Base-by-base conservation (phyloP, 1,140 invertebrate species). In the Penaeus chinensis region DNA sequence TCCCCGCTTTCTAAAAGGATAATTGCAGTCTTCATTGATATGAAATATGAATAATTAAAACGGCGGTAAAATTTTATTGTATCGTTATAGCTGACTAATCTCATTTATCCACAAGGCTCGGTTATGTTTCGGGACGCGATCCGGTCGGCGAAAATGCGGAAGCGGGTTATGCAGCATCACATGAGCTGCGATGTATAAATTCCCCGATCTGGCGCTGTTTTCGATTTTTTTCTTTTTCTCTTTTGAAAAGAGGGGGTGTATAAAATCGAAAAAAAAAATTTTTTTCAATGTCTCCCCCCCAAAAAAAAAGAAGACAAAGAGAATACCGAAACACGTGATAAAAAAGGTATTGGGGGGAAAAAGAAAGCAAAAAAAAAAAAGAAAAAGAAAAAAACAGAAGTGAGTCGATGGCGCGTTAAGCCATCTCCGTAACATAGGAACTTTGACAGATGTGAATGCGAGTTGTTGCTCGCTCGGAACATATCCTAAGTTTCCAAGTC, bases 11-110 rank as follows among this genome's bases (percentile, higher is more conserved):
- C 84, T 78, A 86, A 86, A 85, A 86, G 84, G 77, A 86, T 86
- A 86, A 86, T 86, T 86, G 84, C 84, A 81, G 77, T 86, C 84
- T 86, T 78, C 84, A 86, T 86, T 80, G 81, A 80, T 86, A 86
- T 86, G 84, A 86, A 79, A 86, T 86, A 86, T 66, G 84, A 86
- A 86, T 86, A 86, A 86, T 86, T 86, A 86, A 86, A 86, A 86
- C 69, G 47, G 78, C 47, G 77, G 66, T 86, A 79, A 86, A 86
- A 86, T 86, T 86, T 86, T 69, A 86, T 79, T 86, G 77, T 54
- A 86, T 32, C 47, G 84, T 86, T 86, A 86, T 86, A 71, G 84
- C 78, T 81, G 78, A 80, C 84, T 77, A 80, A 66, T 66, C 84
- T 86, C 84, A 27, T 86, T 66, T 80, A 66, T 66, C n/a, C 63